phyloP scores from a whole-genome alignment of 2,888 invertebrate genomes.

The Orthosia gracilis region DNA sequence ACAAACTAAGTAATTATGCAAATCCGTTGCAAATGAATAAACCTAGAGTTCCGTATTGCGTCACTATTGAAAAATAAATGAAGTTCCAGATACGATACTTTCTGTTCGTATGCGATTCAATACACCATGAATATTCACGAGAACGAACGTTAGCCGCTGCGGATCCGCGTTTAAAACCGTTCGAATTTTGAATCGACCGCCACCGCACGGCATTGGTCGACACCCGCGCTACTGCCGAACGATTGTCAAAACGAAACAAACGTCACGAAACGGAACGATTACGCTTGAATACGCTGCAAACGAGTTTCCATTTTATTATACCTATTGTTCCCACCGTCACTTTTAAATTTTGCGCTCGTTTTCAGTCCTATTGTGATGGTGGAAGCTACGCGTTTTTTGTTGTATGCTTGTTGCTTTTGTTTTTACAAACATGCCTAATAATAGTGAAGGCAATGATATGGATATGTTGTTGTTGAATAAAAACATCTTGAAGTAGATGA shows the following conservation, averaged over 20 bases:
- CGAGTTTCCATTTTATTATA: constrained; percentile 47
- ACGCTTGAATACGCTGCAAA: constrained; percentile 55
- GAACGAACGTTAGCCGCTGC: constrained; percentile 21
- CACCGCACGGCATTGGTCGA: background rate
- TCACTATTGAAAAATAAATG: constrained; percentile 42
- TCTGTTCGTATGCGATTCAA: constrained; percentile 34
- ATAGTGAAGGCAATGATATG: background rate
- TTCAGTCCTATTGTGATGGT: constrained; percentile 24
- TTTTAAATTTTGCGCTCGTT: constrained; percentile 34
- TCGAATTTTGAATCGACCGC: background rate
- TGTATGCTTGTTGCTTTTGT: constrained; percentile 3
- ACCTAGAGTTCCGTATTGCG: constrained; percentile 10
- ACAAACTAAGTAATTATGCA: constrained; percentile 8
- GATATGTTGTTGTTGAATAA: no score
- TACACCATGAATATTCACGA: constrained; percentile 57
- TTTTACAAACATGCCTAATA: background rate
- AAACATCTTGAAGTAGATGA: no score
- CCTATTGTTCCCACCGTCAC: constrained; percentile 39
- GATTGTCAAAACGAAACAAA: constrained; percentile 54
- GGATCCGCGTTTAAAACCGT: constrained; percentile 9
- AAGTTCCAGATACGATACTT: constrained; percentile 25
- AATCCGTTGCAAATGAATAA: constrained; percentile 25
- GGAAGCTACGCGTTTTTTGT: constrained; percentile 1
- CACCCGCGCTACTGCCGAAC: background rate
- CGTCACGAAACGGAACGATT: constrained; percentile 42